phyloP scores from a whole-genome alignment of 2,797 vertebrate species.

The Schizopygopsis malacanthus region DNA sequence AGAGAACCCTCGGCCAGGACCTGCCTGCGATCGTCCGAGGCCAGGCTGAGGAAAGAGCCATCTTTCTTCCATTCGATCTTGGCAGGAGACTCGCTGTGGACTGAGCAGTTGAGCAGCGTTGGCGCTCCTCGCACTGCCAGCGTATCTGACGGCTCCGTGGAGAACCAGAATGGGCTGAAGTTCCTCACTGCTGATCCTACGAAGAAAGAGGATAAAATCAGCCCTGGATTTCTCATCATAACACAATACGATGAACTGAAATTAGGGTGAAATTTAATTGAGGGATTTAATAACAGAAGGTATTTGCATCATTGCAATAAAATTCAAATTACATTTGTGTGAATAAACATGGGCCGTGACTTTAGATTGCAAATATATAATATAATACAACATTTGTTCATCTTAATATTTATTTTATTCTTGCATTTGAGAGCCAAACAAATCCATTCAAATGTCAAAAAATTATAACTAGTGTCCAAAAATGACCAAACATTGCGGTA shows the following conservation, averaged over 20 bases:
- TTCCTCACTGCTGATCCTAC: constrained; percentile 83
- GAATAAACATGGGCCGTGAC: background rate
- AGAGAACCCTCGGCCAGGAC: constrained; percentile 91
- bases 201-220: constrained; percentile 12
- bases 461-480: constrained; percentile 6
- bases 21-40: constrained; percentile 88
- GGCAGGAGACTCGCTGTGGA: constrained; percentile 79
- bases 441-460: constrained; percentile 23
- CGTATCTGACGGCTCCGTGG: constrained; percentile 87
- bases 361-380: background rate
- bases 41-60: constrained; percentile 90
- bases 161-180: constrained; percentile 94
- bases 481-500: background rate
- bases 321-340: background rate
- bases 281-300: constrained; percentile 15
- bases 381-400: background rate
- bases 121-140: constrained; percentile 85
- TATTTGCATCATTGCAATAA: constrained; percentile 14
- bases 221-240: background rate
- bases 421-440: constrained; percentile 20
- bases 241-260: background rate
- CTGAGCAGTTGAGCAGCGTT: constrained; percentile 91
- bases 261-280: background rate
- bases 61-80: constrained; percentile 96
- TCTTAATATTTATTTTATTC: background rate